phyloP scores from a whole-genome alignment of 2,113 vertebrate species.

The Hassar affinis region DNA sequence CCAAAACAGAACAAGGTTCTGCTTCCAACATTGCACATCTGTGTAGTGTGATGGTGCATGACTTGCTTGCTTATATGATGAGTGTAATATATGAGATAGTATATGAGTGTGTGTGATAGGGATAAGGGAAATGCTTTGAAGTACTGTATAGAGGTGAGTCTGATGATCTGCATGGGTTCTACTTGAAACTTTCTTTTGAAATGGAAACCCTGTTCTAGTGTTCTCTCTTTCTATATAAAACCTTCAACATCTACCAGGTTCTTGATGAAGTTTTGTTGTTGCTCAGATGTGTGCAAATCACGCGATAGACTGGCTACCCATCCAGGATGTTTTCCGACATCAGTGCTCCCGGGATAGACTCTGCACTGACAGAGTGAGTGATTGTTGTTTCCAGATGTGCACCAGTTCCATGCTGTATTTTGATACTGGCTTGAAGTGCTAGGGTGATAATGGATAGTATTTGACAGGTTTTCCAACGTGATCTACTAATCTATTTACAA shows the following conservation, averaged over 20 bases:
- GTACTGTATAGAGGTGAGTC: not conserved
- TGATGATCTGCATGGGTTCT: not conserved
- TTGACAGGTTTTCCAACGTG: too few species aligned
- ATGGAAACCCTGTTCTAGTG: not conserved
- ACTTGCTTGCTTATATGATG: constrained; percentile 44
- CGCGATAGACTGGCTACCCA: not conserved
- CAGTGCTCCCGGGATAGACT: not conserved
- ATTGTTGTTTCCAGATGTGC: not conserved
- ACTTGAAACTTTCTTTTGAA: not conserved
- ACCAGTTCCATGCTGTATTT: not conserved
- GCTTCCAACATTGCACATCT: constrained; percentile 52
- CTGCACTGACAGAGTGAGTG: not conserved
- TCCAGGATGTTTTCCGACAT: not conserved
- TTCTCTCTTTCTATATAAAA: too few species aligned
- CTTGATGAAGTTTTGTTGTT: not conserved
- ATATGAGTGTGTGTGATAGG: not conserved
- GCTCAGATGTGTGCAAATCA: not conserved
- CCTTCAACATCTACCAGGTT: not conserved
- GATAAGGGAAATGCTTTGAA: not conserved
- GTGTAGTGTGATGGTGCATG: constrained; percentile 57
- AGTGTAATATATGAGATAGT: too few species aligned
- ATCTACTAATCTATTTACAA: too few species aligned
- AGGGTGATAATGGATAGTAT: not conserved
- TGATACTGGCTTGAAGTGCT: not conserved
- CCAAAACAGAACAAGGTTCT: not conserved